Base-by-base conservation (phyloP, 2,888 invertebrate genomes). In the Mythimna vitellina region DNA sequence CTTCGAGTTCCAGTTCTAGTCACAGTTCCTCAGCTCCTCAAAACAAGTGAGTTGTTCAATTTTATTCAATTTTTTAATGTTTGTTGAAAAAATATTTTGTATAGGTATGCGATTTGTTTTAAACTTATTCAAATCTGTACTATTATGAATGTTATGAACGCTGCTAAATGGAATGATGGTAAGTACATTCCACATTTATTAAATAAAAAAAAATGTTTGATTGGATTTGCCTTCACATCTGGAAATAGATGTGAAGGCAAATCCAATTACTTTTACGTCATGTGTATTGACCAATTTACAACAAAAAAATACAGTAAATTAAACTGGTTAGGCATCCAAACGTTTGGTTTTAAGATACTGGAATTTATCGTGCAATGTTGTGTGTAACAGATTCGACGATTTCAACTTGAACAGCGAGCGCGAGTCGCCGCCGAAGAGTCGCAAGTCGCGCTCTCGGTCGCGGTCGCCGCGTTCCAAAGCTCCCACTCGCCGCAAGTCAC, bases 381-480 rank as follows among this genome's bases (percentile, higher is more conserved):
- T 83, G 49, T 58, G 22, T 53, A 57, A 54, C 89, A 96, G 96
- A 90, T 96, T 94, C 86, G 96, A 96, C 88, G 96, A 96, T 86
- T 96, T 96, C 91, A 96, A 96, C 87, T 86, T 96, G 89, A 96
- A 96, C 88, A 96, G 96, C 86, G 96, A 96, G 89, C 94, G 95
- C 22, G 96, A 95, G 86, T 86, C 90, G 8, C 93, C 96, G 61
- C 95, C 96, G 54, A 92, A 92, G 75, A 88, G 87, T 7, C 91
- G 92, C 71, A 92, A 91, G 88, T 91, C 94, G 20, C 89, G 90
- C 35, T 90, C 93, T 8, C 84, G 89, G 51, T 92, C 93, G 17
- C 88, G 92, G 4, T 92, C 93, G 76, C 84, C 94, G 29, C 90
- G 91, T 32, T 80, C 92, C 20, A 82, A 87, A 46, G 83, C 89